Evolutionary conservation across 2,888 invertebrate species (phyloP), one percentile per base, ranked within the genome.

Genomic region (Dendrolimus houi): DNA sequence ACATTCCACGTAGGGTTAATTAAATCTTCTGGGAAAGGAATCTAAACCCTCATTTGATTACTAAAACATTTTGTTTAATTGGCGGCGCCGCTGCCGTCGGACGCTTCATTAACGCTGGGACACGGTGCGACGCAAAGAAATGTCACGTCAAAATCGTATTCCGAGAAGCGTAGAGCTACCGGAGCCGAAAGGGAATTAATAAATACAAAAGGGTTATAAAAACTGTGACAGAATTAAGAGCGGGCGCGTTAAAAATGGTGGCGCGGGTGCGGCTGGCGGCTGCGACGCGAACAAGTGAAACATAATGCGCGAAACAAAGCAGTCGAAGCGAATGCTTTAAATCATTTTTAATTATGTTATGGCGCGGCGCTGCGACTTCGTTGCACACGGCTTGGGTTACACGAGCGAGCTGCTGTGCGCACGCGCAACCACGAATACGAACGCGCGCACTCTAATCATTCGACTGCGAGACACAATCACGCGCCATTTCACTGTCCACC

Each of bases 311-410:
- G 89, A 90, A 90, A 90, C 88, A 90, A 90, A 89, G 89, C 90
- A 89, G 90, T 87, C 90, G 89, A 84, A 85, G 88, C 90, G 88
- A 88, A 89, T 87, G 88, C 87, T 81, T 87, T 90, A 90, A 90
- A 90, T 90, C 90, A 90, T 89, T 90, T 90, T 90, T 90, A 90
- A 90, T 90, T 90, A 90, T 90, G 90, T 90, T 90, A 90, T 90
- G 90, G 90, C 87, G 87, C 78, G 79, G 71, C 69, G 71, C 65
- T 73, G 69, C 68, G 69, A 68, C 68, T 69, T 71, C 71, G 67
- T 71, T 69, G 75, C 72, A 69, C 69, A 52, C 79, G 82, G 78
- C 72, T 85, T 75, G 76, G 79, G 81, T 85, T 85, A 82, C 86
- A 70, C 67, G 67, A 63, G 64, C 63, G 62, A 64, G 70, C 70